Evolutionary conservation across 2,888 invertebrate species (phyloP), one percentile per base, ranked within the genome.

Genomic region (Coenonympha arcania): DNA sequence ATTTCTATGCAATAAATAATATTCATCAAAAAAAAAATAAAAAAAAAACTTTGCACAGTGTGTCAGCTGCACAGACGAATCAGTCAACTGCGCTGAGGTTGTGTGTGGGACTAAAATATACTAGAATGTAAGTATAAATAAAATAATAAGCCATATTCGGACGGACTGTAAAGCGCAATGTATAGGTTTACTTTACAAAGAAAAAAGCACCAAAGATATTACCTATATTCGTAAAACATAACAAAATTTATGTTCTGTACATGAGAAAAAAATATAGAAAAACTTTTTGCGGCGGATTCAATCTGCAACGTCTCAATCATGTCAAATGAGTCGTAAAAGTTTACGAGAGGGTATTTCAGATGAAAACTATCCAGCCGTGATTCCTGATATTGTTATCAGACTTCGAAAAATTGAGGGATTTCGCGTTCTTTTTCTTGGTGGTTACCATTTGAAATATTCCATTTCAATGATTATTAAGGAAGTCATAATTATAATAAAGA

Each of bases 241-340:
- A 44, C 13, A 30, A 24, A 54, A 34, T 47, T 48, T 51, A 48
- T 45, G 43, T 31, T 18, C 41, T 39, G 46, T 31, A 43, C 31
- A 42, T n/a, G n/a, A n/a, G n/a, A 46, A 53, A 39, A 34, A 47
- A 13, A 39, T n/a, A n/a, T n/a, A n/a, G n/a, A 33, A 33, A 11
- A 37, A 53, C 41, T 6, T 37, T 54, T 48, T 36, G 42, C 24
- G 52, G 46, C 15, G 49, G 36, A 52, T 48, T 52, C 55, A 52
- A 52, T 52, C 49, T 47, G 46, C 42, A 33, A 52, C 55, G 45
- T 53, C n/a, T n/a, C 55, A 48, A 53, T 53, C 55, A 55, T 41
- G 47, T 44, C 50, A 53, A 55, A 55, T 52, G 55, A 50, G 34
- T 47, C 45, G 52, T 50, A 50, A 55, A 55, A 50, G 18, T 49